A percentile compares a stretch with the other conserved stretches of the same genome.
phyloP scores from a whole-genome alignment of 2,797 vertebrate genomes.

The Hippocampus kuda region DNA sequence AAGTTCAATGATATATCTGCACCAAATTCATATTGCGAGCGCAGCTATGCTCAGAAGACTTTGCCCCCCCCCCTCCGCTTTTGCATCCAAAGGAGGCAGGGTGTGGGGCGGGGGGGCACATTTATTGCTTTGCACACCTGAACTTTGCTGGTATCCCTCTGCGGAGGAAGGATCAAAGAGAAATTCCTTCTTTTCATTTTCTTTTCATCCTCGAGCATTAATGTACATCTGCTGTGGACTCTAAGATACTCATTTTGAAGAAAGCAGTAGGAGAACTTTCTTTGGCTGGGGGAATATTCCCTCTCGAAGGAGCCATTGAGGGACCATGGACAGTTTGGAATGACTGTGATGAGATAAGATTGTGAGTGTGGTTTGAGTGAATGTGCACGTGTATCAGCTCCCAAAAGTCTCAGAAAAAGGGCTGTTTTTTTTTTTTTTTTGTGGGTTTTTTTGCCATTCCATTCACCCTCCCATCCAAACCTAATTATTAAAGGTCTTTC shows the following conservation, averaged over 20 bases:
- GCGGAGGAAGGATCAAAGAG: slow-evolving; percentile 59
- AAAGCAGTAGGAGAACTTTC: slow-evolving; percentile 54
- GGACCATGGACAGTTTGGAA: slow-evolving; percentile 63
- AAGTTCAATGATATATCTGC: slow-evolving; percentile 61
- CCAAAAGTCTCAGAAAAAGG: not conserved
- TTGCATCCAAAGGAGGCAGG: slow-evolving; percentile 35
- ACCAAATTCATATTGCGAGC: slow-evolving; percentile 65
- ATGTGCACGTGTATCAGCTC: slow-evolving; percentile 27
- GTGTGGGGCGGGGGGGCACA: slow-evolving; percentile 13
- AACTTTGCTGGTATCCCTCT: slow-evolving; percentile 54
- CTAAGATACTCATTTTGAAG: slow-evolving; percentile 61
- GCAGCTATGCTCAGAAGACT: slow-evolving; percentile 61
- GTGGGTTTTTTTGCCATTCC: slow-evolving; percentile 3
- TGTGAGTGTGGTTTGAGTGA: slow-evolving; percentile 55
- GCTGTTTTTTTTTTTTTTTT: not conserved
- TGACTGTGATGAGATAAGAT: slow-evolving; percentile 62
- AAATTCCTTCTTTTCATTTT: slow-evolving; percentile 34
- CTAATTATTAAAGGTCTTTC: slow-evolving; percentile 9
- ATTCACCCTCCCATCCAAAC: slow-evolving; percentile 9
- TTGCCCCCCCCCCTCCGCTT: slow-evolving; percentile 31
- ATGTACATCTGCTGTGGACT: slow-evolving; percentile 80
- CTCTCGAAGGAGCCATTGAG: slow-evolving; percentile 62
- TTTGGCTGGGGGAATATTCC: slow-evolving; percentile 36
- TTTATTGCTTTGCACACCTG: slow-evolving; percentile 63
- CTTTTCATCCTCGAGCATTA: slow-evolving; percentile 54